Conservation (phyloP, 2,888 invertebrate genomes). For the Altica lythri region DNA sequence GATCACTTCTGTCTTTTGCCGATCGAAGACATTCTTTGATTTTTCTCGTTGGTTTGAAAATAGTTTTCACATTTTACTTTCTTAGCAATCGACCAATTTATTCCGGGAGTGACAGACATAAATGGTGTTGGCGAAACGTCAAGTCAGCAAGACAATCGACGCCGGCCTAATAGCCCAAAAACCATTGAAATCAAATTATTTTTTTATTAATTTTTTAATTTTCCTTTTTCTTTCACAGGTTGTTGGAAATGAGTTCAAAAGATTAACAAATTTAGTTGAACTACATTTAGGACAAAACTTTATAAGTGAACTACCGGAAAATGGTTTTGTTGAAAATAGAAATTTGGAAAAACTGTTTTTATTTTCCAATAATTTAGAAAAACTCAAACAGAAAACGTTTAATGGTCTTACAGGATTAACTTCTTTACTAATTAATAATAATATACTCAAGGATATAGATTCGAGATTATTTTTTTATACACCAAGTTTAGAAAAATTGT, state of each 20-base stretch:
- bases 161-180: background rate
- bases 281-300: slow-evolving; percentile 73
- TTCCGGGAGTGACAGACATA: no score
- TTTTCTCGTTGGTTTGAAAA: no score
- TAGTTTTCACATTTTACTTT: no score
- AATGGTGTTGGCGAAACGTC: no score
- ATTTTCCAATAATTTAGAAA: slow-evolving; percentile 70
- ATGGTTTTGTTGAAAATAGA: slow-evolving; percentile 62
- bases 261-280: slow-evolving; percentile 63
- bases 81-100: no score
- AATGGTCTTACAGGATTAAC: slow-evolving; percentile 68
- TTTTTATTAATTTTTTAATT: background rate
- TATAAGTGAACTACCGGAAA: slow-evolving; percentile 63
- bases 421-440: slow-evolving; percentile 71
- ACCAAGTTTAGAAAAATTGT: slow-evolving; percentile 73
- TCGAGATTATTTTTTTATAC: slow-evolving; percentile 67
- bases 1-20: no score
- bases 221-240: slow-evolving; percentile 56
- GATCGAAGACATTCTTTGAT: no score
- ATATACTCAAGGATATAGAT: slow-evolving; percentile 68
- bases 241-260: slow-evolving; percentile 62
- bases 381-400: slow-evolving; percentile 65
- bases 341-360: slow-evolving; percentile 70
- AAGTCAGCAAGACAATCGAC: no score
- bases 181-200: background rate